phyloP scores from a whole-genome alignment of 2,113 vertebrate species.

The Oryzias woworae region DNA sequence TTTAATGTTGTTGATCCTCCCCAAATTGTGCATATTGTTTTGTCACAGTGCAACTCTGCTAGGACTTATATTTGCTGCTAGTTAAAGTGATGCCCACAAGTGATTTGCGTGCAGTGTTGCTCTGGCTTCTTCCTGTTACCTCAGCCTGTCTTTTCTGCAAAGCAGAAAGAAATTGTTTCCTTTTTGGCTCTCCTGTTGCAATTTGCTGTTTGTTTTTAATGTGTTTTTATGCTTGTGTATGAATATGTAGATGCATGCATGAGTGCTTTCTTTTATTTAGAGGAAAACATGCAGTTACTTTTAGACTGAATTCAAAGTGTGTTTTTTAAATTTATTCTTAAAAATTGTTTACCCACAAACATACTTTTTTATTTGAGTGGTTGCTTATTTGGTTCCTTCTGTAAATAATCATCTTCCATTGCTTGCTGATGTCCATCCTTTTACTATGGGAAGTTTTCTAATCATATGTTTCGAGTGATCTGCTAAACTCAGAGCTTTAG shows the following conservation, averaged over 20 bases:
- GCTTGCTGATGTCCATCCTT: no score
- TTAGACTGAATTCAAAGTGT: background rate
- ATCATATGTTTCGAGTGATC: no score
- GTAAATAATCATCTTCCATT: no score
- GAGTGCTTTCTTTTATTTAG: background rate
- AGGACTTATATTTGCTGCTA: no score
- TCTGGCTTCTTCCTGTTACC: conserved; percentile 55
- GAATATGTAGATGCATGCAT: background rate
- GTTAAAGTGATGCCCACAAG: conserved; percentile 14
- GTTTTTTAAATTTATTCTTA: no score
- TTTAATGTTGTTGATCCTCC: background rate
- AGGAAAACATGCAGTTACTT: background rate
- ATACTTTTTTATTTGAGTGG: no score
- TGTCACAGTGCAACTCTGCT: background rate
- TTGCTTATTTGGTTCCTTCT: no score
- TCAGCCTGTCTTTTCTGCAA: conserved; percentile 37
- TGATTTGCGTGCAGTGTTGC: conserved; percentile 17
- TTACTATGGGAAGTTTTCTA: no score
- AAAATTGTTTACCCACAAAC: no score
- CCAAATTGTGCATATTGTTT: background rate
- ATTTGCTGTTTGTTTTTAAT: background rate
- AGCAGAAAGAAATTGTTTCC: conserved; percentile 30
- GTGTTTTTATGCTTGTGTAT: background rate
- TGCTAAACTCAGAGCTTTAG: no score
- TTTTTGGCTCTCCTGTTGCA: conserved; percentile 26